A percentile compares a stretch with the other conserved stretches of the same genome.
Conservation (phyloP, 2,797 vertebrate genomes). For the Benthosema pterotum region DNA sequence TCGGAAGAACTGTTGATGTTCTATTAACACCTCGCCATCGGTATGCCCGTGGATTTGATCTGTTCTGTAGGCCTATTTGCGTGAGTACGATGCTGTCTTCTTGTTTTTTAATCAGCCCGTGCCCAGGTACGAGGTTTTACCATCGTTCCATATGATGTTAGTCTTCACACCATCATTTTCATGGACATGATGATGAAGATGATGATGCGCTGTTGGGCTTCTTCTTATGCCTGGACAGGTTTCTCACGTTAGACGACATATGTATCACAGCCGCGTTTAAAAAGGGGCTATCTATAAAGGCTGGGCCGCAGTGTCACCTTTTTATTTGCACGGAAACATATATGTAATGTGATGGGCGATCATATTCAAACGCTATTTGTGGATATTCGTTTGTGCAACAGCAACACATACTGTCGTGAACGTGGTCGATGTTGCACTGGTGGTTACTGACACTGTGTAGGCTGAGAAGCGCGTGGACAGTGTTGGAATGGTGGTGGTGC, state of each 20-base stretch:
- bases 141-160: constrained; percentile 61
- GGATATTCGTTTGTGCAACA: constrained; percentile 64
- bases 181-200: constrained; percentile 35
- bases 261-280: constrained; percentile 65
- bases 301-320: neutral
- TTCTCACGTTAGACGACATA: constrained; percentile 44
- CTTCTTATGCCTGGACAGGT: constrained; percentile 41
- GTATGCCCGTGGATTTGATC: constrained; percentile 50
- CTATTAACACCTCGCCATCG: constrained; percentile 44
- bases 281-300: neutral
- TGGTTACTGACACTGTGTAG: constrained; percentile 59
- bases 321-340: constrained; percentile 3
- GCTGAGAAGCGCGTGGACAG: constrained; percentile 72
- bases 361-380: constrained; percentile 28
- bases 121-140: constrained; percentile 32
- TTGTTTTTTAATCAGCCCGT: constrained; percentile 67
- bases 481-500: constrained; percentile 70
- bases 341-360: neutral
- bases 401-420: constrained; percentile 65
- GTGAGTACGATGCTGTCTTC: constrained; percentile 59
- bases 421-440: constrained; percentile 56
- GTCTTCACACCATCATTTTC: constrained; percentile 60
- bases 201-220: constrained; percentile 42
- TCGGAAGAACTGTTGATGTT: constrained; percentile 59
- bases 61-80: constrained; percentile 30